A percentile compares a stretch with the other conserved stretches of the same genome.
phyloP scores from a whole-genome alignment of 2,113 vertebrate species.

The Chelonoidis abingdonii region DNA sequence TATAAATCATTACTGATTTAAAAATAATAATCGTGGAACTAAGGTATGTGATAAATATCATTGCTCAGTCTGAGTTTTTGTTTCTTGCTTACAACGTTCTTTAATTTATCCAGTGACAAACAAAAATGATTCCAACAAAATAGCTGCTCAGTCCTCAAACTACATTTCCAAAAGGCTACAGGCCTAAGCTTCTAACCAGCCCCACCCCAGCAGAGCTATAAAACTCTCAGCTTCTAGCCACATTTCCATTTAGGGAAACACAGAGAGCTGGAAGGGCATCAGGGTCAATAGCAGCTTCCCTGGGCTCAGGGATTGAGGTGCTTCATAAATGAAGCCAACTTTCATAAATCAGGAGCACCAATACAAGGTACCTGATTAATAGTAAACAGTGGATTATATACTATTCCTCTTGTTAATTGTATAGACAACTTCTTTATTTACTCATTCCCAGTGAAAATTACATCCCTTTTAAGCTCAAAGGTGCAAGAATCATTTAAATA shows the following conservation, averaged over 20 bases:
- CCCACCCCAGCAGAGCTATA: not conserved
- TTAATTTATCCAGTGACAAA: not conserved
- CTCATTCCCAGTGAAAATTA: not conserved
- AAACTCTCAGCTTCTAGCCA: not conserved
- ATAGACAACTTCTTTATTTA: not conserved
- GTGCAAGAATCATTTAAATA: no score
- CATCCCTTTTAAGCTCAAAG: not conserved
- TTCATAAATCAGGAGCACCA: not conserved
- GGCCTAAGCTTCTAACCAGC: not conserved
- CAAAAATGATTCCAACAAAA: not conserved
- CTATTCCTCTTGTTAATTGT: not conserved
- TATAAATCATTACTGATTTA: not conserved
- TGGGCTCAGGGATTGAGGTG: not conserved
- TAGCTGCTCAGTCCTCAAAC: not conserved
- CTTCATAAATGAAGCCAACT: not conserved
- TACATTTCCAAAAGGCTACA: not conserved
- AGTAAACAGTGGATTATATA: not conserved
- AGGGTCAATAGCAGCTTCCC: not conserved
- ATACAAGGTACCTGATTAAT: not conserved
- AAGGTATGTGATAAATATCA: not conserved
- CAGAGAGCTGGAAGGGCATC: not conserved
- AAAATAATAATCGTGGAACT: not conserved
- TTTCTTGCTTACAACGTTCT: not conserved
- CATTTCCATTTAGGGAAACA: not conserved
- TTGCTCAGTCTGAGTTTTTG: not conserved